Base-by-base conservation (phyloP, 53 echinoderm and acorn worm species). In the Holothuria scabra region DNA sequence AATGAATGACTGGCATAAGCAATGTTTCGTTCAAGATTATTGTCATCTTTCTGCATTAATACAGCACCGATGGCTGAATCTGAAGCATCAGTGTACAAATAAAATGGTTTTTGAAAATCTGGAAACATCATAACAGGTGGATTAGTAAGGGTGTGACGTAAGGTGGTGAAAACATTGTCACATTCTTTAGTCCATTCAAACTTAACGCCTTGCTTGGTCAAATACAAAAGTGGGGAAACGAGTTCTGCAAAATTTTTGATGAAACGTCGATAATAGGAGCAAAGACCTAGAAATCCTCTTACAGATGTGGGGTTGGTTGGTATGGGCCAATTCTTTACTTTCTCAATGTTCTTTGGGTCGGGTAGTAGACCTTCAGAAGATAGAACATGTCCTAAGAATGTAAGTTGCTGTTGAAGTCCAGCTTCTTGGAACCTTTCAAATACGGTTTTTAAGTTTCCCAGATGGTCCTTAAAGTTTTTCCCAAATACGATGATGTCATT, bases 141-240 rank as follows among this genome's bases (percentile, higher is more conserved):
- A 4, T 33, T 31, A 0, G 46, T 65, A 22, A 83, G 52, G 4
- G 7, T 34, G 9, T 19, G 3, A 21, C 63, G 34, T 18, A 83
- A 41, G 21, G 16, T 24, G n/a, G 35, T 30, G 13, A 83, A 83
- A 21, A 35, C 66, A 1, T 37, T 26, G 8, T 4, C 46, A 66
- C 83, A 83, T 25, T 66, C 35, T 66, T 56, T 55, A 23, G 23
- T 31, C 84, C 84, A 84, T 32, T 48, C 70, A 55, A 84, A 84
- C 6, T 24, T 16, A 8, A 52, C 41, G 1, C 70, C 59, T 32
- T 69, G 26, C 24, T 71, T 44, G 11, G 84, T 70, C 4, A 84
- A 28, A 12, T 31, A 20, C 32, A 25, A 16, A 19, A 84, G 46
- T 16, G 84, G 72, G 2, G 28, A 20, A 1, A 68, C 84, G 14